Base-by-base conservation (phyloP, 2,113 vertebrate genomes). In the Platysternon megacephalum region DNA sequence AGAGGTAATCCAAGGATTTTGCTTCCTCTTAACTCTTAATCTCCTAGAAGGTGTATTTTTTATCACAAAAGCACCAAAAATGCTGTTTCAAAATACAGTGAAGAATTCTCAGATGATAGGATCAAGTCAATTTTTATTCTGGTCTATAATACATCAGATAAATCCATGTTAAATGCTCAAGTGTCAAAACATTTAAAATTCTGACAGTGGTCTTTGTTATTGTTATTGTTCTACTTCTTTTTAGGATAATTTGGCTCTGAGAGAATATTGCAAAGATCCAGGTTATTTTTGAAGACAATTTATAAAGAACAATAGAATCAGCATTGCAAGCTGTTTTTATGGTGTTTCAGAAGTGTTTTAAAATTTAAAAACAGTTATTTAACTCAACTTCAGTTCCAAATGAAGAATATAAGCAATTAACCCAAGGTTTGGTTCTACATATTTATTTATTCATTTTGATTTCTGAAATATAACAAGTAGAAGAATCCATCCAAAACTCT, bases 271-370 rank as follows among this genome's bases (percentile, higher is more conserved):
- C 26, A 52, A 95, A 79, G 53, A 91, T 1, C 6, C 26, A 92
- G n/a, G 0, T 13, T 1, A 4, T 85, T 91, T 94, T 65, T 68
- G 17, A 89, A 91, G 26, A 48, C 10, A 49, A 4, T 80, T 95
- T 94, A 44, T 86, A 51, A 94, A 87, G 79, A 95, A 83, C 58
- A 3, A 22, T 89, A 83, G 79, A 89, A 51, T 92, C 3, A 6
- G 8, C 51, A 53, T 5, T 49, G 14, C 91, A 91, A 95, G 81
- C 42, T 95, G 79, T 35, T 81, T 85, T 91, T 90, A 87, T 87
- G 81, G 61, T 51, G 94, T 97, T 97, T 93, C 35, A 80, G 21
- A 78, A 93, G 51, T 87, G 65, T 92, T 80, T 97, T 96, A 92
- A 89, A 92, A 85, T 95, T 96, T 74, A 85, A 89, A 61, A 90